Evolutionary conservation across 2,113 vertebrate species (phyloP).

Genomic region (Prinia subflava): DNA sequence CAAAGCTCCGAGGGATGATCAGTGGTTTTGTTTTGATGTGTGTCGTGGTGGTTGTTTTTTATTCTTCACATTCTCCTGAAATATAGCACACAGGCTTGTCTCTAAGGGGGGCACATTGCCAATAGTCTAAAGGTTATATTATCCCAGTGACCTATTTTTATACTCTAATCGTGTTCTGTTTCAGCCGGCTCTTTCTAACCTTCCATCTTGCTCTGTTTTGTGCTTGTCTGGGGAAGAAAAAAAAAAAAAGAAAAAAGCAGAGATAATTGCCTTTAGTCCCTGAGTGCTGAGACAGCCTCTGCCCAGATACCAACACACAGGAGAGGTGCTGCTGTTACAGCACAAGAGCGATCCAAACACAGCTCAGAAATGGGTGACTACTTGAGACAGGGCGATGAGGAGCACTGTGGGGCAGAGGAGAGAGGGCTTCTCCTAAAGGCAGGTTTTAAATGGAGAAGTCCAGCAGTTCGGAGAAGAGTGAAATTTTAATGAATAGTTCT

Average conservation of each 20-base stretch:
- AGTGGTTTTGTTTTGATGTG: conserved; percentile 51
- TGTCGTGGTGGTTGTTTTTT: background rate
- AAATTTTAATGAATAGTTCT: conserved; percentile 50
- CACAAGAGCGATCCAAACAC: background rate
- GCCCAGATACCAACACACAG: background rate
- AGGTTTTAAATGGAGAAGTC: background rate
- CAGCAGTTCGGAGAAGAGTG: background rate
- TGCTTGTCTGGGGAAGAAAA: background rate
- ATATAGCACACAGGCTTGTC: background rate
- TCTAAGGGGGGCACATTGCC: conserved; percentile 49
- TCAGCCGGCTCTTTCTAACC: conserved; percentile 13
- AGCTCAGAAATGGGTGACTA: background rate
- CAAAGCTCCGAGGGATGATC: conserved; percentile 28
- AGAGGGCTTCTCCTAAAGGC: background rate
- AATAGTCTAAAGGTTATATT: conserved; percentile 68
- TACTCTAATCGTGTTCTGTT: conserved; percentile 27
- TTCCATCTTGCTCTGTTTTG: background rate
- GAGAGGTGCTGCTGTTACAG: background rate
- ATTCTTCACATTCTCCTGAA: conserved; percentile 39
- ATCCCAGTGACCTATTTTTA: conserved; percentile 68
- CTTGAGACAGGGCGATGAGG: background rate
- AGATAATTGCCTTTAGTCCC: background rate
- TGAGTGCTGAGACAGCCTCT: background rate
- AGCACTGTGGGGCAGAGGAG: background rate
- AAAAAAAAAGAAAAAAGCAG: background rate